A percentile compares a stretch with the other conserved stretches of the same genome.
Conservation (phyloP, 2,113 vertebrate genomes). For the Takifugu flavidus region DNA sequence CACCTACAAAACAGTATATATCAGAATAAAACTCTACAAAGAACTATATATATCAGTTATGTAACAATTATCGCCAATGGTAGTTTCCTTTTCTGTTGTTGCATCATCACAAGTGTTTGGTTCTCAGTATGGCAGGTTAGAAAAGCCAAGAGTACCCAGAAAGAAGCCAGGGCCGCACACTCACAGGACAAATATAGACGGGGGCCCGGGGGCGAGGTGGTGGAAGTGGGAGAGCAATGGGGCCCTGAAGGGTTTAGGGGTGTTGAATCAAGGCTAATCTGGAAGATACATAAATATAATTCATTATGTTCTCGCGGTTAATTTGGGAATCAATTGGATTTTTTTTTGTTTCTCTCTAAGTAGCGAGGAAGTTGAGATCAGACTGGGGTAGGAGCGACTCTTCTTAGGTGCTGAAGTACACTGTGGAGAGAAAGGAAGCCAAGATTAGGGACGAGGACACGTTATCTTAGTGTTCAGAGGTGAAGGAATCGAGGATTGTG, state of each 20-base stretch:
- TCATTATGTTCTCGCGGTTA: conserved; percentile 60
- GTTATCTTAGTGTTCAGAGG: background rate
- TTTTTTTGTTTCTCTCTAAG: conserved; percentile 44
- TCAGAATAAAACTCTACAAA: conserved; percentile 83
- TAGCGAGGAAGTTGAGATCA: conserved; percentile 63
- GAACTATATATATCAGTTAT: conserved; percentile 74
- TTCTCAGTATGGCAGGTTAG: conserved; percentile 72
- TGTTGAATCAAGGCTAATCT: conserved; percentile 66
- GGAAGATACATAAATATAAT: conserved; percentile 48
- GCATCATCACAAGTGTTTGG: conserved; percentile 69
- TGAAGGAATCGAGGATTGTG: background rate
- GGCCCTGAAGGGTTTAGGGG: conserved; percentile 64
- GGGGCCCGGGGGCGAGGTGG: conserved; percentile 68
- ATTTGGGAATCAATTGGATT: conserved; percentile 61
- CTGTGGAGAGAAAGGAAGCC: conserved; percentile 53
- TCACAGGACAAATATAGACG: conserved; percentile 76
- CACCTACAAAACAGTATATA: conserved; percentile 80
- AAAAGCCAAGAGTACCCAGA: conserved; percentile 77
- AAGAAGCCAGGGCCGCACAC: conserved; percentile 72
- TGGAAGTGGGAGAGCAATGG: conserved; percentile 60
- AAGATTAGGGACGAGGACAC: background rate
- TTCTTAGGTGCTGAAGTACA: conserved; percentile 83
- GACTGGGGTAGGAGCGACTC: conserved; percentile 71
- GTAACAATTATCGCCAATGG: conserved; percentile 72
- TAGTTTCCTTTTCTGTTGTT: conserved; percentile 66